Conservation (phyloP, 23 tunicate species). For the Ascidia mentula region DNA sequence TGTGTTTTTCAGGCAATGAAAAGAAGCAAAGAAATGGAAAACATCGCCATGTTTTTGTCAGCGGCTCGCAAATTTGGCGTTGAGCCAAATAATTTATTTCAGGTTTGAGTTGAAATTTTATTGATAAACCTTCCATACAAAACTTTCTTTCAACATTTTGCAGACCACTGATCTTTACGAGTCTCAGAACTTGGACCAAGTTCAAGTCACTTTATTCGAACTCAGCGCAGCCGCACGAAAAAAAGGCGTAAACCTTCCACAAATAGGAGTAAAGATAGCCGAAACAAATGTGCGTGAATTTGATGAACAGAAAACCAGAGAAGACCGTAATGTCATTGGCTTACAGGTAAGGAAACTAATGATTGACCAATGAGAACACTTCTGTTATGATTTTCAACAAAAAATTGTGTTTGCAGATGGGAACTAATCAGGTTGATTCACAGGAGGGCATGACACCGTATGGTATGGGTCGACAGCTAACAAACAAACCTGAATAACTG, state of each 20-base stretch:
- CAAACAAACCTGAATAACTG: constrained; percentile 36
- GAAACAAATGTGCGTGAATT: constrained; percentile 43
- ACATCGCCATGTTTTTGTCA: constrained; percentile 62
- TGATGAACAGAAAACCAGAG: constrained; percentile 57
- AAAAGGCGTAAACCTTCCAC: constrained; percentile 42
- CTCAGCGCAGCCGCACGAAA: constrained; percentile 42
- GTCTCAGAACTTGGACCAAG: constrained; percentile 55
- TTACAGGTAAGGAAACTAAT: constrained; percentile 88
- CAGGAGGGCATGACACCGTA: constrained; percentile 92
- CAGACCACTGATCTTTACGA: constrained; percentile 79
- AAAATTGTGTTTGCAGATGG: constrained; percentile 54
- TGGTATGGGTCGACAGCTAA: constrained; percentile 72
- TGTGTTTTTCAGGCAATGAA: constrained; percentile 96
- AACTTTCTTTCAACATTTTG: constrained; percentile 1
- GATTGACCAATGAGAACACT: not conserved
- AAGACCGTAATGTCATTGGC: constrained; percentile 80
- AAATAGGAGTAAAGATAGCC: constrained; percentile 73
- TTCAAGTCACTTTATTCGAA: constrained; percentile 39
- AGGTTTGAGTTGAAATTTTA: constrained; percentile 20
- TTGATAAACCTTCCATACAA: not conserved
- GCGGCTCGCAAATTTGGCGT: constrained; percentile 73
- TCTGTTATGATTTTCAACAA: not conserved
- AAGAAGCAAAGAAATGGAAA: constrained; percentile 73
- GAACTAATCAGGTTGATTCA: constrained; percentile 88
- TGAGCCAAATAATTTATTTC: constrained; percentile 54